These are phyloP conservation scores for Parazoanthus darwini DNA, from an alignment of 92 coral and sea anemone species.

Conservation along the genomic window DNA sequence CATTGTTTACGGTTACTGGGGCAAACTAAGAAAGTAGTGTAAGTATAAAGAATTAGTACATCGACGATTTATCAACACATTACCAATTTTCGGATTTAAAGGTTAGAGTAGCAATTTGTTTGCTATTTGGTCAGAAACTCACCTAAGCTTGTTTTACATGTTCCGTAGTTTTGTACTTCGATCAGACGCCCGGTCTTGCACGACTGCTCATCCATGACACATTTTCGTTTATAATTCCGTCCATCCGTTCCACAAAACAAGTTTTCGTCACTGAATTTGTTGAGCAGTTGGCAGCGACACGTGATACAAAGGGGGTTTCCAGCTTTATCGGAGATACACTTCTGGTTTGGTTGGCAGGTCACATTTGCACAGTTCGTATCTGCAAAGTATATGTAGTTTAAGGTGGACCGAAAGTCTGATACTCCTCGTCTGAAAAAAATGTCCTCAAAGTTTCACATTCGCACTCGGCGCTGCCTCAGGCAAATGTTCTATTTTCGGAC, in stretches of 20 bases:
- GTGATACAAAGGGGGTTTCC: conserved; percentile 39
- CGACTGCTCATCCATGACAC: conserved; percentile 36
- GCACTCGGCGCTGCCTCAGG: too few relatives aligned
- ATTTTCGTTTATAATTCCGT: conserved; percentile 19
- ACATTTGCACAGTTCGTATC: conserved; percentile 42
- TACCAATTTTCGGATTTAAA: too few relatives aligned
- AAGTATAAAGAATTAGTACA: too few relatives aligned
- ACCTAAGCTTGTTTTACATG: not conserved
- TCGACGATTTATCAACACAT: too few relatives aligned
- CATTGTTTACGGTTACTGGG: too few relatives aligned
- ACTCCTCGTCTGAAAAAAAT: not conserved
- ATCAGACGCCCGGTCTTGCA: conserved; percentile 18
- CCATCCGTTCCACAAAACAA: conserved; percentile 37
- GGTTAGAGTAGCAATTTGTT: too few relatives aligned
- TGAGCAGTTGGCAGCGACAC: conserved; percentile 12
- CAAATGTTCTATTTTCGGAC: too few relatives aligned
- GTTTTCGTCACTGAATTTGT: not conserved
- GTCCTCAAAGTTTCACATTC: too few relatives aligned
- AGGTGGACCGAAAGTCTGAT: not conserved
- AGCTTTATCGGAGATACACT: conserved; percentile 25
- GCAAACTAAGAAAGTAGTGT: too few relatives aligned
- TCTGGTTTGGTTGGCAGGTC: conserved; percentile 22
- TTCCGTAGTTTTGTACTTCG: conserved; percentile 16
- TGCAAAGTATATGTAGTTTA: not conserved
- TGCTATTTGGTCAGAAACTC: not conserved